These are phyloP conservation scores for Gallirallus australis DNA, from an alignment of 2,797 vertebrate species.

Conservation along the genomic window DNA sequence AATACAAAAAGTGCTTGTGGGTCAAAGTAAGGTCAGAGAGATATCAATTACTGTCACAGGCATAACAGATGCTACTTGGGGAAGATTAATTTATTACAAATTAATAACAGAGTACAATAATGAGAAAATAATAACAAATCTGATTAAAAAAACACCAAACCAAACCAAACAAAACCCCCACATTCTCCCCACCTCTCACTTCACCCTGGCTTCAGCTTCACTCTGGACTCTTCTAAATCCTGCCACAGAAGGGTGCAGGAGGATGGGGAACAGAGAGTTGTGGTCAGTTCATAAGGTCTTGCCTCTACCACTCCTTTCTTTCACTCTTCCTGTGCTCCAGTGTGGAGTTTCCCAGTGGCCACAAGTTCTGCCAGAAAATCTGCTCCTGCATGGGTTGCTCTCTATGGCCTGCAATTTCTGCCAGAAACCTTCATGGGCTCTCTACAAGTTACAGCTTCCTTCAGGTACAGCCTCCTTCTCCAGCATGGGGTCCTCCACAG, in stretches of 20 bases:
- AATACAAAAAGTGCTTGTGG: neutral
- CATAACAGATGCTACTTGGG: neutral
- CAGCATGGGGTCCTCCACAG: neutral
- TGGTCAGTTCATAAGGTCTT: neutral
- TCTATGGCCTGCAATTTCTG: neutral
- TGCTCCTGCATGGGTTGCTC: neutral
- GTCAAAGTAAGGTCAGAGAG: neutral
- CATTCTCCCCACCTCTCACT: fast-evolving
- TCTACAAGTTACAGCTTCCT: too few species aligned
- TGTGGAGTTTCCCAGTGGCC: fast-evolving
- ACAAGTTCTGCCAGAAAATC: neutral
- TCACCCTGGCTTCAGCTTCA: neutral
- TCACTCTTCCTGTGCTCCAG: neutral
- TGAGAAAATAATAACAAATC: neutral
- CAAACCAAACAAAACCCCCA: neutral
- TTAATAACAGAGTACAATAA: neutral
- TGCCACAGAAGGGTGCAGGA: fast-evolving
- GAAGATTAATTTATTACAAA: neutral
- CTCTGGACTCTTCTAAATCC: neutral
- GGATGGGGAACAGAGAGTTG: neutral
- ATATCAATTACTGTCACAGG: neutral
- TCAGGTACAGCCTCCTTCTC: too few species aligned
- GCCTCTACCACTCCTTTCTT: neutral
- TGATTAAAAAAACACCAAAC: neutral
- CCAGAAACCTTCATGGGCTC: too few species aligned